phyloP scores from a whole-genome alignment of 2,797 vertebrate genomes.

The Eulemur rubriventer region DNA sequence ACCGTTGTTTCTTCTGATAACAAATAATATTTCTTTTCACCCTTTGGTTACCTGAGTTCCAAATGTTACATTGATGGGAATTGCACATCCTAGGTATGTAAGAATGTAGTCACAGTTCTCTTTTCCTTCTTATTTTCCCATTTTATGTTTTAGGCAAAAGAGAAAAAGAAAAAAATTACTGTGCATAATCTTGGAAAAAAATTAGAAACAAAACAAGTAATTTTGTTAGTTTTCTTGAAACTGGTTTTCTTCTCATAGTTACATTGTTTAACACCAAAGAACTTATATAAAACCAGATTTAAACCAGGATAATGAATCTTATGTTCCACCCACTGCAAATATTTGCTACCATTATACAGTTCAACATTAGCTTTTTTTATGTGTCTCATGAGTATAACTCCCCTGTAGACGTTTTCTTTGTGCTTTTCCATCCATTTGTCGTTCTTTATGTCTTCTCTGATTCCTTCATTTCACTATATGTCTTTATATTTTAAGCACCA shows the following conservation, averaged over 20 bases:
- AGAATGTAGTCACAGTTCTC: neutral
- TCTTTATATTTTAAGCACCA: neutral
- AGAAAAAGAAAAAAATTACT: neutral
- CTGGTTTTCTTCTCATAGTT: neutral
- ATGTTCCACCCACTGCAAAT: neutral
- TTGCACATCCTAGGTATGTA: neutral
- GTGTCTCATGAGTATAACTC: neutral
- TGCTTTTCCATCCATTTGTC: neutral
- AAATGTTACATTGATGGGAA: neutral
- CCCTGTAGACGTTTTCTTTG: neutral
- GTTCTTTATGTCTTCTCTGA: neutral
- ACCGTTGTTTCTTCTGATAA: neutral
- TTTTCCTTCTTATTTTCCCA: neutral
- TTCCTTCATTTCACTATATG: neutral
- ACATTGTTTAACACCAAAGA: neutral
- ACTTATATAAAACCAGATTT: neutral
- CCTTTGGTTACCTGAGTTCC: neutral
- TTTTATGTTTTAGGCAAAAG: slow-evolving; percentile 2
- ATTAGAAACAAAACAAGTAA: neutral
- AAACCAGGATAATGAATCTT: neutral
- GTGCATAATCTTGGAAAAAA: neutral
- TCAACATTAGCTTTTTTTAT: neutral
- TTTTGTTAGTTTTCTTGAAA: neutral
- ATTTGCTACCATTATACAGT: neutral
- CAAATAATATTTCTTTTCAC: neutral